These are phyloP conservation scores for Trichogramma pretiosum DNA, from an alignment of 1,140 invertebrate species.

Conservation along the genomic window DNA sequence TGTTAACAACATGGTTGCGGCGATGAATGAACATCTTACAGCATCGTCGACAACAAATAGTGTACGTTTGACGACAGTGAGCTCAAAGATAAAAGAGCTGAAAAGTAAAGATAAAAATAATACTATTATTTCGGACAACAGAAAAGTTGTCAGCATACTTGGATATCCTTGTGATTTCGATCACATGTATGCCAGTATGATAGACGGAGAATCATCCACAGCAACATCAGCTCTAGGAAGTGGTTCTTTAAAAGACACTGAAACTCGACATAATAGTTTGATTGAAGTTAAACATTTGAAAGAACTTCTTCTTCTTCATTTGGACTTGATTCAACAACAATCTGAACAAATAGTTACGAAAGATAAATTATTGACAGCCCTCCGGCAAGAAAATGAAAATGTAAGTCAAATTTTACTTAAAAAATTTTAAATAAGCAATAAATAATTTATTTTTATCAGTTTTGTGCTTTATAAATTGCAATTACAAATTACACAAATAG, in stretches of 20 bases:
- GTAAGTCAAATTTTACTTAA: slow-evolving; percentile 38
- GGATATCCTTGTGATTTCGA: slow-evolving; percentile 46
- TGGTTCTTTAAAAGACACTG: slow-evolving; percentile 36
- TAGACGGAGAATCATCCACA: slow-evolving; percentile 32
- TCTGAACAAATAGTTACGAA: slow-evolving; percentile 60
- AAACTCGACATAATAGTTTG: slow-evolving; percentile 43
- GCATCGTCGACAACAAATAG: slow-evolving; percentile 36
- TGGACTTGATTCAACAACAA: slow-evolving; percentile 66
- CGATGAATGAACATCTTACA: slow-evolving; percentile 43
- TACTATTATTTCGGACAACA: slow-evolving; percentile 14
- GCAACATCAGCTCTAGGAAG: slow-evolving; percentile 34
- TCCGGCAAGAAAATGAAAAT: slow-evolving; percentile 59
- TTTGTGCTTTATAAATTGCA: too few species aligned
- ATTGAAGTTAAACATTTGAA: slow-evolving; percentile 55
- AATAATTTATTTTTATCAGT: too few species aligned
- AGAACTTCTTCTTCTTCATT: slow-evolving; percentile 59
- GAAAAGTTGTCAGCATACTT: slow-evolving; percentile 34
- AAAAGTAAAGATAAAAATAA: slow-evolving; percentile 9
- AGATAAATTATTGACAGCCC: slow-evolving; percentile 53
- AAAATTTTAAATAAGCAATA: neutral
- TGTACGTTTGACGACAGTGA: slow-evolving; percentile 23
- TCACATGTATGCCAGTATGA: slow-evolving; percentile 51
- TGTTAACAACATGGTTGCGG: slow-evolving; percentile 42
- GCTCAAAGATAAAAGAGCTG: slow-evolving; percentile 10
- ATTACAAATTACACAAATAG: too few species aligned